phyloP scores from a whole-genome alignment of 2,888 invertebrate species.

The Caenorhabditis japonica region DNA sequence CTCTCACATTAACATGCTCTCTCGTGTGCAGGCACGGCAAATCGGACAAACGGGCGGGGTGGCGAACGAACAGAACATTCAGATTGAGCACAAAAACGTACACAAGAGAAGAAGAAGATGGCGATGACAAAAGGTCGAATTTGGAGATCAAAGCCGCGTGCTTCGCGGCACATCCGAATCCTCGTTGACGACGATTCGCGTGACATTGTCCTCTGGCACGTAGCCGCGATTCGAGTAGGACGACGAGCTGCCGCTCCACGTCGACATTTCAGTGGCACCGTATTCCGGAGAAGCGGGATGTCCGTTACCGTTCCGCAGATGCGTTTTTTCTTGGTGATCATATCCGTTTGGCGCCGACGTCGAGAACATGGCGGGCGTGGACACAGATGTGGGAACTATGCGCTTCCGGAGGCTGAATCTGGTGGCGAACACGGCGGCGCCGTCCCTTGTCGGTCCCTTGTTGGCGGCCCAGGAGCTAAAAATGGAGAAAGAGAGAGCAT shows the following conservation, averaged over 20 bases:
- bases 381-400: conserved; percentile 15
- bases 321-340: conserved; percentile 1
- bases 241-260: conserved; percentile 7
- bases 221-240: conserved; percentile 38
- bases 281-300: conserved; percentile 37
- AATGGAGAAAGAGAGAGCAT: conserved; percentile 5
- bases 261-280: conserved; percentile 58
- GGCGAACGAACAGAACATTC: too few relatives aligned
- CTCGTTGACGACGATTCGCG: conserved; percentile 43
- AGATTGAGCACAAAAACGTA: not conserved
- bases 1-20: too few relatives aligned
- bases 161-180: conserved; percentile 16
- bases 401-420: conserved; percentile 44
- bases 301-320: not conserved
- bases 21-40: too few relatives aligned
- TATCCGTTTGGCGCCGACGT: not conserved
- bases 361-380: not conserved
- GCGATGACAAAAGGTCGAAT: not conserved
- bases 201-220: conserved; percentile 20
- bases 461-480: conserved; percentile 49
- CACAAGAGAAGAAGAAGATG: not conserved
- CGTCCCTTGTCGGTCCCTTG: conserved; percentile 45
- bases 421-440: conserved; percentile 32
- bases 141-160: not conserved
- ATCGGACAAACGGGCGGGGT: too few relatives aligned